A percentile compares a stretch with the other conserved stretches of the same genome.
These are phyloP conservation scores for Heliconius eleuchia DNA, from an alignment of 1,140 invertebrate species.

Conservation along the genomic window DNA sequence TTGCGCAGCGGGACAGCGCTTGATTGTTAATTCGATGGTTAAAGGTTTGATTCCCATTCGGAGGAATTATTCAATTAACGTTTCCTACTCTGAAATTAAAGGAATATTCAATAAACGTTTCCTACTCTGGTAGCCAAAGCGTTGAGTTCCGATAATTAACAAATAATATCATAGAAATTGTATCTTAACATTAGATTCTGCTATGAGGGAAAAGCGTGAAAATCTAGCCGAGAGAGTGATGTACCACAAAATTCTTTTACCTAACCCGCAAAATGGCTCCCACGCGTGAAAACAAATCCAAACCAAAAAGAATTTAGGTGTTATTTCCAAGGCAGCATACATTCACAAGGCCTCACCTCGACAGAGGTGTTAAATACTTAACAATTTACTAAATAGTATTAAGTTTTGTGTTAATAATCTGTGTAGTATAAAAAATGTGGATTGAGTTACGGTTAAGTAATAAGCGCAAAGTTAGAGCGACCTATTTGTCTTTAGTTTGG, in stretches of 20 bases:
- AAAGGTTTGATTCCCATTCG: background rate
- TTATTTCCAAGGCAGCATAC: background rate
- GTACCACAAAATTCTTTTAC: background rate
- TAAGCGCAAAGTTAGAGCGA: background rate
- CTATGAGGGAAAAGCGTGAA: too few relatives aligned
- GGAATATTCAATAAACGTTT: background rate
- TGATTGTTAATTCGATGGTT: background rate
- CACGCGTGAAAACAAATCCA: background rate
- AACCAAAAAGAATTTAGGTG: background rate
- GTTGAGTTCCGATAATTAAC: background rate
- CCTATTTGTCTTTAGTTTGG: background rate
- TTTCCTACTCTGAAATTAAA: background rate
- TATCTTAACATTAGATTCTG: background rate
- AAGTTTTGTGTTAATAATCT: constrained; percentile 1
- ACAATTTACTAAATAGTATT: constrained; percentile 1
- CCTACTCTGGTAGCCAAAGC: background rate
- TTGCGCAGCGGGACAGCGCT: background rate
- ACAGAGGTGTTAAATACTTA: constrained; percentile 3
- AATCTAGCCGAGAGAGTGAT: too few relatives aligned
- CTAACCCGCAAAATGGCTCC: background rate
- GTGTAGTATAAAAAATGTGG: background rate
- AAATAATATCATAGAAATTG: background rate
- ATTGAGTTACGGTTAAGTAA: background rate
- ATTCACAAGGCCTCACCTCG: constrained; percentile 1
- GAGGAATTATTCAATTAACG: background rate